Evolutionary conservation across 2,888 invertebrate species (phyloP), one percentile per base, ranked within the genome.

Genomic region (Dusona sp.): DNA sequence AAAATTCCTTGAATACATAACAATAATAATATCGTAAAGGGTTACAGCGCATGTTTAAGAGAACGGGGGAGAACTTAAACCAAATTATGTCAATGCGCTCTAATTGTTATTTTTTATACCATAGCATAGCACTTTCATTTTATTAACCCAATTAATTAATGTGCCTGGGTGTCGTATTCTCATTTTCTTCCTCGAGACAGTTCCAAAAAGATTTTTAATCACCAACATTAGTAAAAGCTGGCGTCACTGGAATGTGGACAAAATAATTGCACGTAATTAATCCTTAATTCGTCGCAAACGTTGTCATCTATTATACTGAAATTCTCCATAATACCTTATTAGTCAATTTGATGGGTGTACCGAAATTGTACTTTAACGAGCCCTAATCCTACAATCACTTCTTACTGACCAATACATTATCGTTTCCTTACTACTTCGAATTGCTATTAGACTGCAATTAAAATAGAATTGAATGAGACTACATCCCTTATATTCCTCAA

Each of bases 11-110:
- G 65, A 78, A 86, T 78, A 78, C 33, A 68, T 68, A 86, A 86
- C 68, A 68, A 83, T 68, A 86, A 80, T 86, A 67, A 83, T 79
- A 65, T 79, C 73, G 57, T 78, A 68, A 83, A 77, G 79, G 86
- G 67, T 85, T 85, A 74, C 67, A 22, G 57, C 3, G 42, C 38
- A 33, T 74, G 42, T 51, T 68, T 16, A 11, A 9, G 36, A 48
- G 29, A 22, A 36, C 25, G 68, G 79, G 77, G 65, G n/a, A 72
- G 74, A 45, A 54, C 54, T 75, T 64, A 22, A 42, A 57, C 33
- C 75, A 64, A 54, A 83, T 86, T 83, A 79, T 83, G 85, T 86
- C 85, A 83, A 85, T 70, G 51, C 64, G 29, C 42, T 64, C 68
- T 65, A 29, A 73, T 74, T 42, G n/a, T 83, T 65, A 36, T 73